These are phyloP conservation scores for Cryptomyrus ogoouensis DNA, from an alignment of 2,113 vertebrate genomes.

Conservation along the genomic window DNA sequence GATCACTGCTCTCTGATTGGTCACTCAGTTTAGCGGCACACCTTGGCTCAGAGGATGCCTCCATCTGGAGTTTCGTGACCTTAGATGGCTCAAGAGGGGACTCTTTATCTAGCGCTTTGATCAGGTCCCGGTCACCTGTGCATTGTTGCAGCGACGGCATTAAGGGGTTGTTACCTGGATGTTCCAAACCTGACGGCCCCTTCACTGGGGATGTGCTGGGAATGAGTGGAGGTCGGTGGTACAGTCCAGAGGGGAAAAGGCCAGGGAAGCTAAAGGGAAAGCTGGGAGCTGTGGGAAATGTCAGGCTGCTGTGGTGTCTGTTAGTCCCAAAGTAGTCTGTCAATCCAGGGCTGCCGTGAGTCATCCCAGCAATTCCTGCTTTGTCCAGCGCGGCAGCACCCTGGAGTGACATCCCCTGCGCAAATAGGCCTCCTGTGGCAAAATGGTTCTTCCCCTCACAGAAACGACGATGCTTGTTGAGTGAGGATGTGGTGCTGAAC, in stretches of 20 bases:
- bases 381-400: constrained; percentile 90
- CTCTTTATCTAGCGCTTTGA: constrained; percentile 87
- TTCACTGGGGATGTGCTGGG: constrained; percentile 84
- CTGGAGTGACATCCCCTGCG: constrained; percentile 89
- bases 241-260: constrained; percentile 95
- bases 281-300: constrained; percentile 88
- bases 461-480: constrained; percentile 99
- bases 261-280: constrained; percentile 98
- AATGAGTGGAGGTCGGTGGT: constrained; percentile 91
- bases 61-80: constrained; percentile 68
- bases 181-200: constrained; percentile 76
- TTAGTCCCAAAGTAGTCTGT: constrained; percentile 97
- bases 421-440: constrained; percentile 94
- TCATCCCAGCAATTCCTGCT: constrained; percentile 83
- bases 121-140: constrained; percentile 83
- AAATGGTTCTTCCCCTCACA: constrained; percentile 99
- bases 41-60: constrained; percentile 74
- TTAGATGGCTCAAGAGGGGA: constrained; percentile 63
- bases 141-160: constrained; percentile 80
- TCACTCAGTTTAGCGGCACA: constrained; percentile 86
- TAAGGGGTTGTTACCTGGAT: constrained; percentile 78
- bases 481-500: constrained; percentile 98
- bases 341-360: constrained; percentile 84
- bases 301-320: constrained; percentile 90
- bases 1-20: constrained; percentile 97